Evolutionary conservation across 2,888 invertebrate genomes (phyloP), one percentile per base, ranked within the genome.

Genomic region (Hypomecis atomaria): DNA sequence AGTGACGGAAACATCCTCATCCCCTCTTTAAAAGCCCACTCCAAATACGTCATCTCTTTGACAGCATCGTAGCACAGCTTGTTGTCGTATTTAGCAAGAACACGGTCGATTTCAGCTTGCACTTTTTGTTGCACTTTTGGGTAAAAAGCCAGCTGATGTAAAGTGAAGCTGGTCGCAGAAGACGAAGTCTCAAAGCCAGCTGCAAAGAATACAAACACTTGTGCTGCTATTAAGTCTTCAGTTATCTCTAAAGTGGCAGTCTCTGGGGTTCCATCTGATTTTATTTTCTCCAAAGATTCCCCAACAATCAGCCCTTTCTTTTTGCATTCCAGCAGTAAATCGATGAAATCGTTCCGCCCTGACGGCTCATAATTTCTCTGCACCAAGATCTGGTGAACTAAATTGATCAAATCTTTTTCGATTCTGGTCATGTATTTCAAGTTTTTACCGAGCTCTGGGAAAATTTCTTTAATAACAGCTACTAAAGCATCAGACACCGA

Each of bases 151-250:
- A 87, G 76, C 66, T 87, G 85, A 62, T 86, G 87, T 40, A 87
- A 71, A 10, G 86, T 85, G 65, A 73, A 86, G 59, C 85, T 86
- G 9, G 86, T 83, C 0, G 86, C 84, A 0, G 86, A 84, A 0
- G 87, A 85, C 0, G 87, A 86, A 0, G 87, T 87, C 67, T 88
- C 88, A 37, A 88, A 86, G 7, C 86, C 87, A 7, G 87, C 86
- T 5, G 82, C 84, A 48, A 87, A 87, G 70, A 87, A 87, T 4
- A 86, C 76, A 47, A 85, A 85, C n/a, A 84, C 81, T 48, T 86
- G 86, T 5, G 85, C 85, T 3, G 81, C 81, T 34, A 86, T 77
- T n/a, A 83, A 65, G 44, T 78, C 69, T 5, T 86, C 82, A 5
- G 81, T 82, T 57, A 86, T 60, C 60, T 84, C 83, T 33, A 84